Base-by-base conservation (phyloP, 2,113 vertebrate species). In the Chaenogobius annularis region DNA sequence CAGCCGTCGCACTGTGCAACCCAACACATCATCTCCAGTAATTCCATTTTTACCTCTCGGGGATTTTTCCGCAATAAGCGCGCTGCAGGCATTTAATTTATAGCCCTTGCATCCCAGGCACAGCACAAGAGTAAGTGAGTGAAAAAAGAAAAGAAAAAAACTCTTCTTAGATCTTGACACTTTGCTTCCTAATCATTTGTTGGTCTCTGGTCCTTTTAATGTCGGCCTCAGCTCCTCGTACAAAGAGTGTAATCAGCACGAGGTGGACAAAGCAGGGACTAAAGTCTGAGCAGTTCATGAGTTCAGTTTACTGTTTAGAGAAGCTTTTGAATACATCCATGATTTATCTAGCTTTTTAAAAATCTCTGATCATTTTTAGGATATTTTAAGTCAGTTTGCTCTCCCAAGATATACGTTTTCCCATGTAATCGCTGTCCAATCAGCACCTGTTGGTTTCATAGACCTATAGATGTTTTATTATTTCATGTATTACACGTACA, bases 41-140 rank as follows among this genome's bases (percentile, higher is more conserved):
- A 92, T 93, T 92, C 86, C 86, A 89, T 54, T 92, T 91, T 92
- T 88, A 86, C 82, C 90, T 88, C 87, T 89, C 55, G 50, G 23
- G 85, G 90, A 91, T 90, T 91, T 92, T 56, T 61, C 35, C 81
- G 85, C 90, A 90, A 89, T 91, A 87, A 88, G 83, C 72, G 77
- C 73, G 82, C 90, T 63, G 68, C 87, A 77, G 81, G 82, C 75
- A 79, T 90, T 91, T 92, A 87, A 92, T 93, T 90, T 90, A 92
- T 86, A 84, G 85, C 79, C 69, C 52, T 72, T 77, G 80, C 76
- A 80, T 84, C 78, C 71, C 64, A 3, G 37, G 55, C 72, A 61
- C 68, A 75, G 66, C 75, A 50, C 76, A 69, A 70, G 86, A 85
- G 77, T 78, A 11, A 46, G 10, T 1, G 44, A 12, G 12, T 74